A percentile compares a stretch with the other conserved stretches of the same genome.
These are phyloP conservation scores for Magallana angulata DNA, from an alignment of 1,140 invertebrate species.

Conservation along the genomic window DNA sequence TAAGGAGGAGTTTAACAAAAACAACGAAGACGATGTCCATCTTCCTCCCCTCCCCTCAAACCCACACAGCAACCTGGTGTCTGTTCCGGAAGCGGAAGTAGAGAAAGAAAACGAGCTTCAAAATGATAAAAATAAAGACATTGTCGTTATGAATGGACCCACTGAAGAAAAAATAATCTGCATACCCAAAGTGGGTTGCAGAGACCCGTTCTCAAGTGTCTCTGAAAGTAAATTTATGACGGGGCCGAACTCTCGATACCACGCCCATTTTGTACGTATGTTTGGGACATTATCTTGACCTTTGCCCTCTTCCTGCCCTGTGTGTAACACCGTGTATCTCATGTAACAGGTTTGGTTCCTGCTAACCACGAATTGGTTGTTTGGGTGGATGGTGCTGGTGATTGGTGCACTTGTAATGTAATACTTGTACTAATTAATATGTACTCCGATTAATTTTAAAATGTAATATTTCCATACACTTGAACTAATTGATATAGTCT, in stretches of 20 bases:
- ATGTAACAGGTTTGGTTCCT: not conserved
- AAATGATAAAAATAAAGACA: not conserved
- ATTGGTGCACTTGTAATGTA: not conserved
- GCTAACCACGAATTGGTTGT: not conserved
- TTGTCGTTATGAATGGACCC: not conserved
- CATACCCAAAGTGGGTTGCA: conserved; percentile 5
- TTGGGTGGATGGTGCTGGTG: not conserved
- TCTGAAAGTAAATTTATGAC: conserved; percentile 38
- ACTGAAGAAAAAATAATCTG: not conserved
- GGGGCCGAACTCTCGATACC: not conserved
- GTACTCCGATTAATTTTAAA: too few species aligned
- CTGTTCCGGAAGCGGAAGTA: conserved; percentile 10
- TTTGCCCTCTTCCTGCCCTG: not conserved
- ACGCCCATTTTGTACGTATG: conserved; percentile 44
- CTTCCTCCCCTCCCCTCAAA: not conserved
- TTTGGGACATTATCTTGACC: not conserved
- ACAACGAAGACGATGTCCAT: not conserved
- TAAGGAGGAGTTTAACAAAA: not conserved
- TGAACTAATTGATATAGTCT: too few species aligned
- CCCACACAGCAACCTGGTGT: conserved; percentile 17
- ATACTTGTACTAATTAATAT: not conserved
- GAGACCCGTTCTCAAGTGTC: not conserved
- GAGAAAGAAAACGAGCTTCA: not conserved
- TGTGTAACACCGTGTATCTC: not conserved
- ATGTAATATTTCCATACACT: too few species aligned